These are phyloP conservation scores for Prunella himalayana DNA, from an alignment of 2,113 vertebrate genomes.

Conservation along the genomic window DNA sequence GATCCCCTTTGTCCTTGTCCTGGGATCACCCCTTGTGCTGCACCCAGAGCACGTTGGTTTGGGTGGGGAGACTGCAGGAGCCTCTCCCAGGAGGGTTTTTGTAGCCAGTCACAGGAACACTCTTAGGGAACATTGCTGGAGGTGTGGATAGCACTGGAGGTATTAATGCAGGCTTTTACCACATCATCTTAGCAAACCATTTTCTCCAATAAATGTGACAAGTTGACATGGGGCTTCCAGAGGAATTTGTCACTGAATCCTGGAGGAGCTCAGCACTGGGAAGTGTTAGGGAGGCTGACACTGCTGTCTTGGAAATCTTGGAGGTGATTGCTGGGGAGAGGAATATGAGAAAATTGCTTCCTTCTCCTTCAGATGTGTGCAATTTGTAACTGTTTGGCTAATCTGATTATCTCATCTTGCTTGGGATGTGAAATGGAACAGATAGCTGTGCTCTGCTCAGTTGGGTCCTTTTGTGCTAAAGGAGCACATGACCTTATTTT, in stretches of 20 bases:
- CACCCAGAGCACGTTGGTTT: fast-evolving
- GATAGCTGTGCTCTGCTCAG: neutral
- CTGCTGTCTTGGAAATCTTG: neutral
- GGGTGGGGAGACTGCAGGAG: neutral
- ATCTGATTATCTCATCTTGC: neutral
- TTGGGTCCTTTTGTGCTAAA: neutral
- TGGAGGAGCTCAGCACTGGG: neutral
- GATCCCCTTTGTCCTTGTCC: neutral
- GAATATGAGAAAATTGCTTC: constrained; percentile 10
- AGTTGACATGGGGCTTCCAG: neutral
- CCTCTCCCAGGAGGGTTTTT: neutral
- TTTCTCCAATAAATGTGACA: neutral
- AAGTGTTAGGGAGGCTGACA: neutral
- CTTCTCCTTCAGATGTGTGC: neutral
- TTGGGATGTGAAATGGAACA: neutral
- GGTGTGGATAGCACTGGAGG: neutral
- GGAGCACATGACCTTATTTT: neutral
- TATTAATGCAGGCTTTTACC: neutral
- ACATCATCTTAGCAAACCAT: neutral
- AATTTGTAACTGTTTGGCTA: neutral
- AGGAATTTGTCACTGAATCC: neutral
- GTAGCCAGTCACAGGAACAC: neutral
- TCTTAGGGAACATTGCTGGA: neutral
- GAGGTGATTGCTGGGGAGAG: neutral
- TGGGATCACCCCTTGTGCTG: neutral